A percentile compares a stretch with the other conserved stretches of the same genome.
Conservation (phyloP, 2,888 invertebrate species). For the Pterobdella sp. region DNA sequence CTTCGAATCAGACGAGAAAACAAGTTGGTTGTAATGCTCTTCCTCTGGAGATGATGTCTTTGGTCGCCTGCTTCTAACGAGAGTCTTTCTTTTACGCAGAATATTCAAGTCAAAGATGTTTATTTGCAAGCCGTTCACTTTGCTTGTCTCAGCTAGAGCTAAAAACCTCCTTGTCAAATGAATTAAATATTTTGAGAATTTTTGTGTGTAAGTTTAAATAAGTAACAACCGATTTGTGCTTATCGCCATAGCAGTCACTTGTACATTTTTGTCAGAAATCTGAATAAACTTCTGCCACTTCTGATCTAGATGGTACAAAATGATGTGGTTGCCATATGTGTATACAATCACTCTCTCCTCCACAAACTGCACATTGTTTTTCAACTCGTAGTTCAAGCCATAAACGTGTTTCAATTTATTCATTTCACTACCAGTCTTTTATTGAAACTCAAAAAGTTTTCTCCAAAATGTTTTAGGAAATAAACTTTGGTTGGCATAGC, state of each 20-base stretch:
- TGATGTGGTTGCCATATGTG: conserved; percentile 52
- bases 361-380: conserved; percentile 49
- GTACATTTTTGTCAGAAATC: conserved; percentile 51
- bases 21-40: conserved; percentile 71
- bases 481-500: neutral
- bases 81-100: conserved; percentile 50
- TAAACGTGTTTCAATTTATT: conserved; percentile 50
- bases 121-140: conserved; percentile 48
- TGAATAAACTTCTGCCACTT: conserved; percentile 52
- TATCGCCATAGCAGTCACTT: conserved; percentile 51
- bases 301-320: conserved; percentile 53
- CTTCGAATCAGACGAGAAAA: conserved; percentile 74
- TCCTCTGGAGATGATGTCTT: conserved; percentile 61
- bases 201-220: too few relatives aligned
- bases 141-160: conserved; percentile 49
- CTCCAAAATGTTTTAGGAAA: neutral
- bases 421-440: conserved; percentile 32
- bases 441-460: neutral
- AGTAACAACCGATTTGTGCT: conserved; percentile 48
- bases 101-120: conserved; percentile 53
- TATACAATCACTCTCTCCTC: conserved; percentile 53
- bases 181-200: neutral
- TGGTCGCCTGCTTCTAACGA: conserved; percentile 38
- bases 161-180: conserved; percentile 49
- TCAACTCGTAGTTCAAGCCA: conserved; percentile 49